Evolutionary conservation across 1,140 invertebrate genomes (phyloP), one percentile per base, ranked within the genome.

Genomic region (Cotesia vestalis): DNA sequence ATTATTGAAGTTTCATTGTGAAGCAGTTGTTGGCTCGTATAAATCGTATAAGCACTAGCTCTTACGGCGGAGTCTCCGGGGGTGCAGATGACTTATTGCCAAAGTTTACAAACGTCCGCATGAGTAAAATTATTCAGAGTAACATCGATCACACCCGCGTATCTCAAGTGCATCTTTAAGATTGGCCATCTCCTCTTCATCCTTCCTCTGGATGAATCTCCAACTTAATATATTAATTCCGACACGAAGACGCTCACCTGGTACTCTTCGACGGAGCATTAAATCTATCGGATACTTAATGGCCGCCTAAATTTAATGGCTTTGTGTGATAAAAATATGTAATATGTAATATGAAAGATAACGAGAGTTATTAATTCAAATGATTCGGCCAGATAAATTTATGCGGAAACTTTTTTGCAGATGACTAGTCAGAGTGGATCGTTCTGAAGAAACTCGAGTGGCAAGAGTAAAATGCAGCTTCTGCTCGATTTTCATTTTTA

Each of bases 71-170:
- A 20, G 57, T 20, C 8, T 27, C 57, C 57, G 20, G 57, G 17
- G 14, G 57, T 27, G 1, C 17, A 8, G 36, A 66, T 66, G 63
- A 66, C 63, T 66, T 66, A 66, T 52, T n/a, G 35, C 27, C 35
- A 66, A 66, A 66, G 63, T 66, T 66, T 66, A 66, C 63, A 27
- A 66, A 66, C 35, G 63, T 66, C 40, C 40, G 35, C 38, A 51
- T 51, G 63, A 66, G 63, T 3, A 17, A 36, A 66, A 66, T 66
- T 66, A 66, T 66, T 66, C 63, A 66, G 51, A 66, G n/a, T 66
- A 17, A 53, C 63, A 66, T 66, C 34, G 63, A 66, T 66, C 63
- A 66, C 63, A 66, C 63, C 5, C 40, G 38, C 40, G 34, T 6
- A 20, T 57, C 60, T 36, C 60, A 38, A 62, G 60, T 62, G 35